Evolutionary conservation across 2,888 invertebrate genomes (phyloP), one percentile per base, ranked within the genome.

Genomic region (Drosophila paracracens): DNA sequence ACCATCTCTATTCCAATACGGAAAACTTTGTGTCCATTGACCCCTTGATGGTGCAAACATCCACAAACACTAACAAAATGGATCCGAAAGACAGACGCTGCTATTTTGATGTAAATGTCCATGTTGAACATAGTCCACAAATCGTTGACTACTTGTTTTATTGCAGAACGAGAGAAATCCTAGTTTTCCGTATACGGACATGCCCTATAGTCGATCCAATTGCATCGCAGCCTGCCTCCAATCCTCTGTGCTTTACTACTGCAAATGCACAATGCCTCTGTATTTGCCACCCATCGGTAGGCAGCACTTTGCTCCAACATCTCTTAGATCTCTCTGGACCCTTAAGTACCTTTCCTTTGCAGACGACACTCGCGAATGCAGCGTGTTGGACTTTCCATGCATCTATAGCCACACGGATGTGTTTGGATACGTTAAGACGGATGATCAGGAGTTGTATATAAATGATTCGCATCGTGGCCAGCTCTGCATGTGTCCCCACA

Each of bases 151-250:
- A 4, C 18, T 1, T 13, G 4, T 25, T 16, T 2, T 1, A n/a
- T 25, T 8, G 0, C 7, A 91, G 92, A 36, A 81, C 53, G 92
- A 92, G 53, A 79, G 70, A 1, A 79, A 81, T 21, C 66, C 76
- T 0, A 62, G 68, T 29, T 79, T 74, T 25, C 62, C 70, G 16
- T 62, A 79, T 27, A 53, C 69, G 4, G 58, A 29, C 10, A 50
- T 92, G 25, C 25, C 54, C 5, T 93, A 92, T 63, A 86, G 83
- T 51, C 82, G 78, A 3, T 38, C 75, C 18, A 93, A 93, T 63
- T 93, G 93, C 63, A 52, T 84, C 10, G 70, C 79, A 1, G 70
- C 82, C 43, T 93, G 93, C 35, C 79, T 90, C 8, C 92, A 92
- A 53, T 56, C 73, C 4, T 76, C 88, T 25, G 54, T 91, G 6